Evolutionary conservation across 2,113 vertebrate species (phyloP).

Genomic region (Cebidichthys violaceus): DNA sequence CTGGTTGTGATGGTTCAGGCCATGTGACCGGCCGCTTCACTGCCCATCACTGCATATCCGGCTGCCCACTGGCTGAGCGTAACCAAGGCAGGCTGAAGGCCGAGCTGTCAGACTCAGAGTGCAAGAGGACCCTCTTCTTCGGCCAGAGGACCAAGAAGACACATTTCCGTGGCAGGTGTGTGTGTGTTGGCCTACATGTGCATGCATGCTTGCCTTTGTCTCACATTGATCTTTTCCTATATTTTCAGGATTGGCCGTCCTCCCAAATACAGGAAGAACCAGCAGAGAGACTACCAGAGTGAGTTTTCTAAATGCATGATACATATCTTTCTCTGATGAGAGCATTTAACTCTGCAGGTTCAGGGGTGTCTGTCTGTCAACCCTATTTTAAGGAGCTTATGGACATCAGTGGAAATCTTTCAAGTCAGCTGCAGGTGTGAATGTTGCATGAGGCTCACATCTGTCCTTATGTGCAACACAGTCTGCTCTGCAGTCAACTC

Average conservation of each 20-base stretch:
- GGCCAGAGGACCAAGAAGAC: constrained; percentile 92
- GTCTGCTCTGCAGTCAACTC: not conserved
- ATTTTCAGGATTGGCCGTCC: constrained; percentile 90
- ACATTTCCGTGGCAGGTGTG: constrained; percentile 94
- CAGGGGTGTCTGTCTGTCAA: not conserved
- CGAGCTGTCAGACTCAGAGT: constrained; percentile 91
- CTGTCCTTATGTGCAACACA: not conserved
- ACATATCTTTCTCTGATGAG: not conserved
- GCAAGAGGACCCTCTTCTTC: constrained; percentile 91
- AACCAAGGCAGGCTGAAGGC: constrained; percentile 95
- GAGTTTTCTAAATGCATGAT: constrained; percentile 68
- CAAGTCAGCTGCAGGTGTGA: not conserved
- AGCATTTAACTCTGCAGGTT: not conserved
- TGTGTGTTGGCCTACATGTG: constrained; percentile 5
- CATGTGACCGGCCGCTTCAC: constrained; percentile 98
- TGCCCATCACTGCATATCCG: constrained; percentile 97
- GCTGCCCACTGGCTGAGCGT: constrained; percentile 95
- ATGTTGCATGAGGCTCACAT: not conserved
- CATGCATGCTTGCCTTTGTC: not conserved
- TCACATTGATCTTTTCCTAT: constrained; percentile 4
- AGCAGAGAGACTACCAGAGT: constrained; percentile 94
- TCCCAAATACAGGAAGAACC: constrained; percentile 95
- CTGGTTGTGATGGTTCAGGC: constrained; percentile 96
- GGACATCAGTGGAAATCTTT: not conserved
- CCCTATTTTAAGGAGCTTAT: not conserved